phyloP scores from a whole-genome alignment of 1,140 invertebrate genomes.

The Ceratina calcarata region DNA sequence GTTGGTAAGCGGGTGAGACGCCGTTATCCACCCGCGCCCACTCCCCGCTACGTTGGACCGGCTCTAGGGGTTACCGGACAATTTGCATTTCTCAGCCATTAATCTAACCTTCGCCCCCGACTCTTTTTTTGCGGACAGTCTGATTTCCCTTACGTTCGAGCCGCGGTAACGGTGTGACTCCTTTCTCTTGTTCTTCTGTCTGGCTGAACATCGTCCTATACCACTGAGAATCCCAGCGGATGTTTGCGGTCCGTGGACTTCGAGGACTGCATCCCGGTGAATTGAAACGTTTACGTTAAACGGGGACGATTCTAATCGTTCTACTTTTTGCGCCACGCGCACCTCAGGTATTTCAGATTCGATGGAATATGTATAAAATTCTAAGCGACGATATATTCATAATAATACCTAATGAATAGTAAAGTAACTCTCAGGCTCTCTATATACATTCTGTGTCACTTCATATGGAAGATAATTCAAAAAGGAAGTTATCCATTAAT shows the following conservation, averaged over 20 bases:
- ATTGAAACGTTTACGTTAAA: not conserved
- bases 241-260: not conserved
- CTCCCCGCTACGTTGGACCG: slow-evolving; percentile 18
- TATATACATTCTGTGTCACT: not conserved
- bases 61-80: slow-evolving; percentile 67
- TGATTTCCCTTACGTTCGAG: slow-evolving; percentile 46
- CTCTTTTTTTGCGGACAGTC: slow-evolving; percentile 59
- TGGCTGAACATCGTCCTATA: not conserved
- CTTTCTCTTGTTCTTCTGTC: slow-evolving; percentile 24
- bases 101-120: slow-evolving; percentile 73
- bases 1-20: slow-evolving; percentile 68
- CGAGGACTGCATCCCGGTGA: not conserved
- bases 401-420: no score
- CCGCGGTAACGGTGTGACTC: slow-evolving; percentile 15
- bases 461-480: slow-evolving; percentile 10
- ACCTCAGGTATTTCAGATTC: no score
- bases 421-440: not conserved
- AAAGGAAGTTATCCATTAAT: slow-evolving; percentile 23
- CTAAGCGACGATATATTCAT: no score
- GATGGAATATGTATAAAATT: not conserved
- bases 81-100: slow-evolving; percentile 79
- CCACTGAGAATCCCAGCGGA: not conserved
- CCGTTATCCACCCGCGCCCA: slow-evolving; percentile 61
- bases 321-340: not conserved
- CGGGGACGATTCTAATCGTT: not conserved